Evolutionary conservation across 2,113 vertebrate species (phyloP).

Genomic region (Cepphus grylle): DNA sequence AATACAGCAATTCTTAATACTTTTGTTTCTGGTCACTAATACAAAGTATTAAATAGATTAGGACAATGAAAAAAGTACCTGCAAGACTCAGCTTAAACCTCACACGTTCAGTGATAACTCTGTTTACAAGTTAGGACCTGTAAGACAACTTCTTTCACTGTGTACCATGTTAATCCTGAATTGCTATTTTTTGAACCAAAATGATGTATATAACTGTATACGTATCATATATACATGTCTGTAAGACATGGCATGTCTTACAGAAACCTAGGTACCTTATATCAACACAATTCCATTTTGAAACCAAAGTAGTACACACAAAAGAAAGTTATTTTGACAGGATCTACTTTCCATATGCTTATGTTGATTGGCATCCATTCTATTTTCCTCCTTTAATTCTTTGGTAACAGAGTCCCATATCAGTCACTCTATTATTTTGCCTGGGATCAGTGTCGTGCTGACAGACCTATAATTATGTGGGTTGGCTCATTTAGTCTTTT

Average conservation of each 20-base stretch:
- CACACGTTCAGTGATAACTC: not conserved
- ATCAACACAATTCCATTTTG: not conserved
- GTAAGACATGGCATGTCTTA: not conserved
- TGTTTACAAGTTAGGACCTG: not conserved
- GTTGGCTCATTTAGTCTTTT: not conserved
- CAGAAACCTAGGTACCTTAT: not conserved
- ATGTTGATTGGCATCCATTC: not conserved
- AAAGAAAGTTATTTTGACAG: conserved; percentile 35
- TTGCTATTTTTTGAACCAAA: not conserved
- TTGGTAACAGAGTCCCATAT: not conserved
- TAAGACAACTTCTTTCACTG: not conserved
- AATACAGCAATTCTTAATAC: not conserved
- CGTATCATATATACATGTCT: not conserved
- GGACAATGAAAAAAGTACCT: not conserved
- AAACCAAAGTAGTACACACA: not conserved
- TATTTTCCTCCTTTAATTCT: conserved; percentile 8
- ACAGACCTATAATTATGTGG: conserved; percentile 33
- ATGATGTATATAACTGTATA: not conserved
- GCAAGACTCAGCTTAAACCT: not conserved
- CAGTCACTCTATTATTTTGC: not conserved
- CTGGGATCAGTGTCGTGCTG: not conserved
- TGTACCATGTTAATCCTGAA: not conserved
- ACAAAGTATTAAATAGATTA: not conserved
- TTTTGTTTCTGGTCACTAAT: not conserved
- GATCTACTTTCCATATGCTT: not conserved